phyloP scores from a whole-genome alignment of 2,113 vertebrate genomes.

The Channa maculata region DNA sequence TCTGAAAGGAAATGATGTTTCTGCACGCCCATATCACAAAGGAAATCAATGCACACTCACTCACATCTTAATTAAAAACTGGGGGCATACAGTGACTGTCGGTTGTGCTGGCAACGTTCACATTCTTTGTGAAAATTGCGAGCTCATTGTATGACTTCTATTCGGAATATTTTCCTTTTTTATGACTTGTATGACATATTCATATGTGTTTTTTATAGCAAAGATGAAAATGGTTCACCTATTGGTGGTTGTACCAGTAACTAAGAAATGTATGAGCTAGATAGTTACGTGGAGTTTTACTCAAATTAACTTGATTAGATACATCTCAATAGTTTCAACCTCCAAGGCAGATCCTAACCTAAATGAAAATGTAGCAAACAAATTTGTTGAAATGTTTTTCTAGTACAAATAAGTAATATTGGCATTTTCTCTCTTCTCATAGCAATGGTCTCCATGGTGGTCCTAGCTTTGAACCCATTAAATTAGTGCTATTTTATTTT shows the following conservation, averaged over 20 bases:
- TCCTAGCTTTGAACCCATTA: too few relatives aligned
- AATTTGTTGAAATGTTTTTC: too few relatives aligned
- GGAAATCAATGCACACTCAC: slow-evolving; percentile 58
- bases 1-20: slow-evolving; percentile 65
- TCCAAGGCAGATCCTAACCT: neutral
- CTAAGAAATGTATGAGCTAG: slow-evolving; percentile 15
- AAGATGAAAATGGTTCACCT: slow-evolving; percentile 1
- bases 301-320: slow-evolving; percentile 20
- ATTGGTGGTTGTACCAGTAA: slow-evolving; percentile 1
- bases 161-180: slow-evolving; percentile 8
- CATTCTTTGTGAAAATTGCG: slow-evolving; percentile 9
- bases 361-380: neutral
- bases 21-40: slow-evolving; percentile 57
- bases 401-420: too few relatives aligned
- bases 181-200: neutral
- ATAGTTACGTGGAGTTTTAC: slow-evolving; percentile 32
- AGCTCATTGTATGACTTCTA: slow-evolving; percentile 1
- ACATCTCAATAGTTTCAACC: slow-evolving; percentile 25
- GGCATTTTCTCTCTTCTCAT: too few relatives aligned
- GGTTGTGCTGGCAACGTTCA: slow-evolving; percentile 39
- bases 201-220: neutral
- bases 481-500: too few relatives aligned
- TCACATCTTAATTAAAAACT: slow-evolving; percentile 71
- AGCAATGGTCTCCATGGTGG: too few relatives aligned
- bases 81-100: slow-evolving; percentile 31